Base-by-base conservation (phyloP, 2,113 vertebrate species). In the Melanocharis versteri region DNA sequence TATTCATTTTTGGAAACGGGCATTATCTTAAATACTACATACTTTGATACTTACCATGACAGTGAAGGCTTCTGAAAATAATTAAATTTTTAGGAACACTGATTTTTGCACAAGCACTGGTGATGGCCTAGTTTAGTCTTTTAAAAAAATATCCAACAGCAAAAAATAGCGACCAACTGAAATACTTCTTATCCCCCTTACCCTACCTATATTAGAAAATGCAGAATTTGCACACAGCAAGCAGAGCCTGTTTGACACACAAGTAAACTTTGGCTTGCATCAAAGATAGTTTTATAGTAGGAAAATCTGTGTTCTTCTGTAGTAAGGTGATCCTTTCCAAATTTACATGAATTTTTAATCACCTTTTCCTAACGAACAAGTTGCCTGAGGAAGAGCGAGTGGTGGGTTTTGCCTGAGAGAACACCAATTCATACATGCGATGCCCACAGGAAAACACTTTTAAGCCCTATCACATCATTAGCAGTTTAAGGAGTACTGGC, bases 341-440 rank as follows among this genome's bases (percentile, higher is more conserved):
- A 56, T 12, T 51, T 47, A 37, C 1, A 8, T 39, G 8, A 56
- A 62, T 23, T 15, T 39, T 71, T 73, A 56, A 77, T 27, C 9
- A 39, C 8, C 2, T 72, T 72, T 64, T 45, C 54, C 60, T 75
- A 45, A 57, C 31, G 54, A 44, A 40, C 17, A 21, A 33, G 24
- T 31, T 66, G 61, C 21, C 47, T 54, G 24, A 39, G n/a, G 22
- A 72, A 57, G 45, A 71, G 6, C 47, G 30, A 73, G 20, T 37
- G 37, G 37, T 28, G 23, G 24, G 19, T 9, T 58, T 57, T 76
- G 42, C 28, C 19, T 64, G 15, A 11, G 21, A 68, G 30, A 48
- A 69, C 5, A 35, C 6, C 0, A 2, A 2, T 42, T 54, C 58
- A n/a, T 31, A 11, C 10, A 22, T n/a, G 10, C 31, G 20, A 39